A percentile compares a stretch with the other conserved stretches of the same genome.
phyloP scores from a whole-genome alignment of 2,888 invertebrate genomes.

The Ashinkailepas kermadecensis region DNA sequence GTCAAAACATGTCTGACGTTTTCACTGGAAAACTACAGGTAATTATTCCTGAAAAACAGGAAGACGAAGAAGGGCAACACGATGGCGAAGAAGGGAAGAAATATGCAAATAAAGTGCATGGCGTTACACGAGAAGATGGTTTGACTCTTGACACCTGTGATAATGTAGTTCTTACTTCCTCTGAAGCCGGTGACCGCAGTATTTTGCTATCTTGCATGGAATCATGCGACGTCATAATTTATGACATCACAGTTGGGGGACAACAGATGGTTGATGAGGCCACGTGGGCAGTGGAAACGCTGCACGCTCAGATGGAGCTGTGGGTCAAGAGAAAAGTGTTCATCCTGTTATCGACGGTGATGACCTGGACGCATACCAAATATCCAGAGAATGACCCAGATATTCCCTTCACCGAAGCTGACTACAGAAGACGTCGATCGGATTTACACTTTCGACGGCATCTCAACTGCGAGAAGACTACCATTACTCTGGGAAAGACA shows the following conservation, averaged over 20 bases:
- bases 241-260: conserved; percentile 54
- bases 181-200: too few species aligned
- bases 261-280: conserved; percentile 50
- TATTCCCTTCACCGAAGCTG: conserved; percentile 57
- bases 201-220: too few species aligned
- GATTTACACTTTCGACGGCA: conserved; percentile 62
- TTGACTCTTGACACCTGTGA: too few species aligned
- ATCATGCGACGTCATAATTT: conserved; percentile 55
- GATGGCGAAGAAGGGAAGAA: too few species aligned
- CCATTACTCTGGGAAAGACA: conserved; percentile 53
- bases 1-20: too few species aligned
- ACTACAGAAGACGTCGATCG: conserved; percentile 60
- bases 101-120: too few species aligned
- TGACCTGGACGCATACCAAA: conserved; percentile 66
- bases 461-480: conserved; percentile 58
- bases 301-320: conserved; percentile 32
- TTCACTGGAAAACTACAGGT: too few species aligned
- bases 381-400: conserved; percentile 53
- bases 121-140: too few species aligned
- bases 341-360: conserved; percentile 60
- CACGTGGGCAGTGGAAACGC: conserved; percentile 46
- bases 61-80: too few species aligned
- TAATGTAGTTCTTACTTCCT: too few species aligned
- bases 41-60: too few species aligned
- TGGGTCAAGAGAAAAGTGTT: conserved; percentile 43